Percentiles rank a stretch among this genome's conserved stretches.
These are phyloP conservation scores for Pachyseris speciosa DNA, from an alignment of 64 coral and sea anemone species.

Conservation along the genomic window DNA sequence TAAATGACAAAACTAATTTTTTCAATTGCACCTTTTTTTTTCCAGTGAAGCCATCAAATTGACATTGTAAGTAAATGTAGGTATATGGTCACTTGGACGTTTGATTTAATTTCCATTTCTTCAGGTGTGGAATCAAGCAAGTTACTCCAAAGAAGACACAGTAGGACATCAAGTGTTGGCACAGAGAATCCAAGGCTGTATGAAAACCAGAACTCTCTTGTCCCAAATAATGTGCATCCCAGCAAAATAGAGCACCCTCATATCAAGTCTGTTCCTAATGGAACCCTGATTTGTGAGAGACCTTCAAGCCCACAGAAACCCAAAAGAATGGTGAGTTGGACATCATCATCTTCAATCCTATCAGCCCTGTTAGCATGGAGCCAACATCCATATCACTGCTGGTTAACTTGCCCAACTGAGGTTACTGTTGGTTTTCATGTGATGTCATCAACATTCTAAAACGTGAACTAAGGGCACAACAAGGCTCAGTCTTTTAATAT, in stretches of 20 bases:
- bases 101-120: neutral
- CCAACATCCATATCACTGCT: too few species aligned
- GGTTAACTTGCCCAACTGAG: too few species aligned
- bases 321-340: slow-evolving; percentile 41
- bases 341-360: neutral
- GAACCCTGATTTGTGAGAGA: slow-evolving; percentile 50
- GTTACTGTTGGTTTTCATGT: too few species aligned
- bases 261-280: slow-evolving; percentile 57
- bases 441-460: too few species aligned
- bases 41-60: too few species aligned
- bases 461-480: too few species aligned
- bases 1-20: too few species aligned
- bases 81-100: too few species aligned
- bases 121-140: slow-evolving; percentile 64
- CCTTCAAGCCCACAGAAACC: slow-evolving; percentile 85
- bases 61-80: too few species aligned
- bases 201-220: slow-evolving; percentile 44
- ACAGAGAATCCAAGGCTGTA: slow-evolving; percentile 78
- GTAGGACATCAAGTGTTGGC: slow-evolving; percentile 77
- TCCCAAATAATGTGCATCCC: slow-evolving; percentile 57
- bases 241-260: slow-evolving; percentile 57
- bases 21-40: too few species aligned
- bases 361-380: slow-evolving; percentile 7
- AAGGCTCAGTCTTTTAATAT: too few species aligned
- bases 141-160: slow-evolving; percentile 61